A percentile compares a stretch with the other conserved stretches of the same genome.
Conservation (phyloP, 1,140 invertebrate species). For the Drosophila guanche region DNA sequence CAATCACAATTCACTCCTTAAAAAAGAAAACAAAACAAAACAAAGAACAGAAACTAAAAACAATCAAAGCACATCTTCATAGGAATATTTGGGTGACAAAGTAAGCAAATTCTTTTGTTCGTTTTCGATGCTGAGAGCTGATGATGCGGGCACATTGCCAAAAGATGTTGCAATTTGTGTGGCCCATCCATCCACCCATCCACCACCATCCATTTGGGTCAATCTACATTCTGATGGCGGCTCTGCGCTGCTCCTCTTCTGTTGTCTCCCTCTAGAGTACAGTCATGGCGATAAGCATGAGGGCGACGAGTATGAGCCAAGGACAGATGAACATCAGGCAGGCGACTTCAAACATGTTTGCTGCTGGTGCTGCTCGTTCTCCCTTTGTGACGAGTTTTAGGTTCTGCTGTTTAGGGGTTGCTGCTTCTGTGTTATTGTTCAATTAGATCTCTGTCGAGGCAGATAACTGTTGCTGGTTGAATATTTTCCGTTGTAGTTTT, state of each 20-base stretch:
- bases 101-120: slow-evolving; percentile 17
- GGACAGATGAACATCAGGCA: slow-evolving; percentile 82
- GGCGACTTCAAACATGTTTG: slow-evolving; percentile 77
- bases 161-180: slow-evolving; percentile 68
- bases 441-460: slow-evolving; percentile 6
- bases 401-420: slow-evolving; percentile 1
- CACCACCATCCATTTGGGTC: slow-evolving; percentile 3
- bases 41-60: slow-evolving; percentile 22
- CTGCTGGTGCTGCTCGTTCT: slow-evolving; percentile 11
- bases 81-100: slow-evolving; percentile 53
- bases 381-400: slow-evolving; percentile 11
- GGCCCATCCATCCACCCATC: slow-evolving; percentile 32
- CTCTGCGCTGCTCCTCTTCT: slow-evolving; percentile 2
- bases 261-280: slow-evolving; percentile 56
- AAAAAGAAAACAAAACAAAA: slow-evolving; percentile 21
- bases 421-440: too few relatives aligned
- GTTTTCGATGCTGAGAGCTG: slow-evolving; percentile 8
- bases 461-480: neutral
- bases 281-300: slow-evolving; percentile 81
- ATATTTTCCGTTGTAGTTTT: slow-evolving; percentile 6
- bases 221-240: slow-evolving; percentile 10
- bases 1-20: slow-evolving; percentile 66
- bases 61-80: slow-evolving; percentile 51
- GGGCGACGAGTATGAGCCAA: slow-evolving; percentile 75
- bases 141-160: slow-evolving; percentile 48